Evolutionary conservation across 2,113 vertebrate genomes (phyloP).

Genomic region (Actenoides lindsayi): DNA sequence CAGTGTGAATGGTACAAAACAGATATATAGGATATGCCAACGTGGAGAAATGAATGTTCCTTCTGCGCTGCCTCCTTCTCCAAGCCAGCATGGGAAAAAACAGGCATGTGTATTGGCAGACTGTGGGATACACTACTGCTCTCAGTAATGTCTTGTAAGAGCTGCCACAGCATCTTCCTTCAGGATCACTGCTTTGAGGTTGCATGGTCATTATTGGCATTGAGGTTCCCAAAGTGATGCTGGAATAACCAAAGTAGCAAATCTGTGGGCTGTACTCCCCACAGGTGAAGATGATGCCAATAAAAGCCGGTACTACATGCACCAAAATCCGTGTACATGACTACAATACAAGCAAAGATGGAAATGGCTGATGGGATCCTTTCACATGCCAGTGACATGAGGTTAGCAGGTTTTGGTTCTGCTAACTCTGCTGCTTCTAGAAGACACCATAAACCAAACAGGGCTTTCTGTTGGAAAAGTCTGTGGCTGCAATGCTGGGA

Average conservation of each 20-base stretch:
- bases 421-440: neutral
- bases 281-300: neutral
- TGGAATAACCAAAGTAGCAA: neutral
- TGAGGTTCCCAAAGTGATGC: neutral
- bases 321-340: neutral
- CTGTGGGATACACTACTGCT: neutral
- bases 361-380: neutral
- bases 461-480: neutral
- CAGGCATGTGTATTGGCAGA: neutral
- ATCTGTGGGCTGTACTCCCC: neutral
- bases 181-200: neutral
- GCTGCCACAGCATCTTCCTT: neutral
- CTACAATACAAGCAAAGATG: neutral
- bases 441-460: neutral
- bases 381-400: neutral
- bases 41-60: neutral
- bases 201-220: neutral
- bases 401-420: neutral
- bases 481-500: fast-evolving
- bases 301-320: neutral
- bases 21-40: neutral
- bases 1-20: neutral
- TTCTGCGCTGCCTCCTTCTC: neutral
- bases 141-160: neutral
- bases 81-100: neutral